Conservation (phyloP, 1,140 invertebrate species). For the Sesamia nonagrioides region DNA sequence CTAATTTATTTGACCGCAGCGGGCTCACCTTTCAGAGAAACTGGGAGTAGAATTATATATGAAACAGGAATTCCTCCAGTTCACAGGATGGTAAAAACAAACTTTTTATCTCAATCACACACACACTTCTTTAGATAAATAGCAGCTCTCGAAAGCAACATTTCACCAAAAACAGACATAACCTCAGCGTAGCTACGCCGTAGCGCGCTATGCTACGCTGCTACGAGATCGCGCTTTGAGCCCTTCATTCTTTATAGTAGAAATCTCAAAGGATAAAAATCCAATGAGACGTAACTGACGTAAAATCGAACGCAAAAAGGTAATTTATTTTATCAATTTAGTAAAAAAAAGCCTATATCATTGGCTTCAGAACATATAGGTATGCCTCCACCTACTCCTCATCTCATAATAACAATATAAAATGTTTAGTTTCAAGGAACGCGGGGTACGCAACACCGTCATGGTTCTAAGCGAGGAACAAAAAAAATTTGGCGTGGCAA, state of each 20-base stretch:
- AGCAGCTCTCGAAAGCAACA: neutral
- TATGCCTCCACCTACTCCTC: neutral
- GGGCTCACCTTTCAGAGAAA: slow-evolving; percentile 90
- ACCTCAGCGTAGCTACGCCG: neutral
- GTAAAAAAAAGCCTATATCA: too few relatives aligned
- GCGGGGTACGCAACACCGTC: slow-evolving; percentile 95
- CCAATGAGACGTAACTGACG: too few relatives aligned
- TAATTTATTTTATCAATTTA: too few relatives aligned
- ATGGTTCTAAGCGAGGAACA: slow-evolving; percentile 91
- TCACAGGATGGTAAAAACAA: slow-evolving; percentile 92
- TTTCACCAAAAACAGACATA: neutral
- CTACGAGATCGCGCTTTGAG: too few relatives aligned
- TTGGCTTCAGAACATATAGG: too few relatives aligned
- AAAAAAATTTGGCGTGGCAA: slow-evolving; percentile 93
- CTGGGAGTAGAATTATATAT: slow-evolving; percentile 95
- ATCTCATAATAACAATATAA: neutral
- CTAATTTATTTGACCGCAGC: slow-evolving; percentile 53
- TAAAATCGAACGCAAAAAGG: too few relatives aligned
- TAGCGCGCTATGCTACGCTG: neutral
- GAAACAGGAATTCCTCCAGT: slow-evolving; percentile 96
- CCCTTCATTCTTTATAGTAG: too few relatives aligned
- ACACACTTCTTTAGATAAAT: neutral
- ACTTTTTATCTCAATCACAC: neutral
- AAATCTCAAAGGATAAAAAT: too few relatives aligned
- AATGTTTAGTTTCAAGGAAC: slow-evolving; percentile 93